phyloP scores from a whole-genome alignment of 1,140 invertebrate species.

The Matsumurasca onukii region DNA sequence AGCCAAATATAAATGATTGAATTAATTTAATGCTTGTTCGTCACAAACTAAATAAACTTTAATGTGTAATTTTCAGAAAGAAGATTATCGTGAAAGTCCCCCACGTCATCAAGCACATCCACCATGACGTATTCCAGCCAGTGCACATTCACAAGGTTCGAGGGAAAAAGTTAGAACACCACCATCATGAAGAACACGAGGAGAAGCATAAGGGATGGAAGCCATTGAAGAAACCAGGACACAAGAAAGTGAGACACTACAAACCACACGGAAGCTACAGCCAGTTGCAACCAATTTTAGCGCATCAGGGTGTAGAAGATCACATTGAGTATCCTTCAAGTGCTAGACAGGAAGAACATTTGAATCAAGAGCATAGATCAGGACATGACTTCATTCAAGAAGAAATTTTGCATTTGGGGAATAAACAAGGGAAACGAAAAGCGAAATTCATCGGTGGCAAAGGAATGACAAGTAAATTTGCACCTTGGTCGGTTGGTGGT shows the following conservation, averaged over 20 bases:
- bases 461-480: neutral
- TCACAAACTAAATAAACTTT: too few species aligned
- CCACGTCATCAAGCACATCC: constrained; percentile 21
- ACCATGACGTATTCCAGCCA: constrained; percentile 12
- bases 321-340: neutral
- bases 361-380: neutral
- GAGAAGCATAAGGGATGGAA: neutral
- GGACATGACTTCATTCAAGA: neutral
- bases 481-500: neutral
- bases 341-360: neutral
- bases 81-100: constrained; percentile 18
- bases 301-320: neutral
- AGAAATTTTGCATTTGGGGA: neutral
- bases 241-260: too few species aligned
- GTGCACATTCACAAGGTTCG: constrained; percentile 16
- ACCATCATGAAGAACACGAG: constrained; percentile 7
- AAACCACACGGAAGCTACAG: constrained; percentile 12
- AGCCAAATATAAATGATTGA: too few species aligned
- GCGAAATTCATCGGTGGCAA: neutral
- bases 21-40: too few species aligned
- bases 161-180: constrained; percentile 3
- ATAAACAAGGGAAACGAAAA: neutral
- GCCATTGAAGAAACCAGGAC: neutral
- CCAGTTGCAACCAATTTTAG: neutral
- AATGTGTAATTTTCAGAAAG: constrained; percentile 22